Evolutionary conservation across 2,797 vertebrate genomes (phyloP), one percentile per base, ranked within the genome.

Genomic region (Astyanax mexicanus): DNA sequence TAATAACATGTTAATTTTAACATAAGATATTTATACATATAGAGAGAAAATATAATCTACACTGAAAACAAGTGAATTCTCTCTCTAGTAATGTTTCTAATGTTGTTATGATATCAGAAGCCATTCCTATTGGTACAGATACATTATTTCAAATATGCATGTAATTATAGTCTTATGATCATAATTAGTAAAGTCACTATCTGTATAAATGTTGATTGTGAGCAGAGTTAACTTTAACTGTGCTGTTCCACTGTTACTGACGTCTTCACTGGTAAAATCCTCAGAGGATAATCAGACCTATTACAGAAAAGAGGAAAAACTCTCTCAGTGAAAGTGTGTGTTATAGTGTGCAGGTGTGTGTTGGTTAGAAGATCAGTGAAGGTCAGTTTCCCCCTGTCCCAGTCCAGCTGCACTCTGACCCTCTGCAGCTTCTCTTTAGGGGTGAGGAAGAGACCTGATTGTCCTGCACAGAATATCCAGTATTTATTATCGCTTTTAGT

Each of bases 311-410:
- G 12, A 12, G 51, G 51, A 23, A 27, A 2, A 54, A 54, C 21
- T 25, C 51, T 54, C 10, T 54, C 51, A 54, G 4, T 45, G 49
- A 9, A 32, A 19, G 44, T 8, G 35, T 38, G 8, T 27, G 40
- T 58, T 37, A 11, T 3, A n/a, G 73, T 21, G 27, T 42, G 54
- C 23, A 13, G 23, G 3, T 15, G 70, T 38, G 19, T 35, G 37
- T 58, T 40, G 35, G 19, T 21, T 19, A 52, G 42, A 60, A n/a
- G 69, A 25, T 61, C 54, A 17, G 55, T 52, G 42, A 72, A 72
- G 29, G 55, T 60, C 13, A 72, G 17, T 5, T 35, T 37, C 45
- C 55, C 55, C 19, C 29, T 37, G 27, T 60, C 69, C 69, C 40
- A 71, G 27, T 71, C 69, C 42, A 45, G 69, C 12, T 52, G 0